Percentiles rank a stretch among this genome's conserved stretches.
Conservation (phyloP, 2,888 invertebrate genomes). For the Linnaemya vulpina region DNA sequence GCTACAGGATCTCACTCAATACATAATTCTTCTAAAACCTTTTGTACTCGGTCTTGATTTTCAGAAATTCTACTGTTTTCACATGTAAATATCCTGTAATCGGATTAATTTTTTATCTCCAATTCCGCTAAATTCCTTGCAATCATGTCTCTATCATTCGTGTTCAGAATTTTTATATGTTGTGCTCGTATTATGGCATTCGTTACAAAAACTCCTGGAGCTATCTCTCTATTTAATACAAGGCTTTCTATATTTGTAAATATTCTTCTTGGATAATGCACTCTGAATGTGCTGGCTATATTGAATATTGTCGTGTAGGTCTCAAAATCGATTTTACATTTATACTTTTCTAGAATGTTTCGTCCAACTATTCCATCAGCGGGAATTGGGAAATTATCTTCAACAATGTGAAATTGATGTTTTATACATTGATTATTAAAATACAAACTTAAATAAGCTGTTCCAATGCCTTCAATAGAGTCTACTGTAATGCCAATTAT, state of each 20-base stretch:
- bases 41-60: not conserved
- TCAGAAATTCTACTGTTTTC: not conserved
- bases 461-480: no score
- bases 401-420: not conserved
- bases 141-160: no score
- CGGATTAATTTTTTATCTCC: no score
- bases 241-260: not conserved
- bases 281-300: slow-evolving; percentile 5
- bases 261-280: not conserved
- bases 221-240: not conserved
- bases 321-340: no score
- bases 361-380: slow-evolving; percentile 13
- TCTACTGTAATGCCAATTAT: not conserved
- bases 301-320: not conserved
- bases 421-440: no score
- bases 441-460: no score
- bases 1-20: not conserved
- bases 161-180: not conserved
- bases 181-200: not conserved
- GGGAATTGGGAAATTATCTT: not conserved
- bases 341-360: not conserved
- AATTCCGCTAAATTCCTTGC: no score
- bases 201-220: not conserved
- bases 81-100: no score
- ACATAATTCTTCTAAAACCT: not conserved